A percentile compares a stretch with the other conserved stretches of the same genome.
Conservation (phyloP, 2,113 vertebrate genomes). For the Crotalus tigris region DNA sequence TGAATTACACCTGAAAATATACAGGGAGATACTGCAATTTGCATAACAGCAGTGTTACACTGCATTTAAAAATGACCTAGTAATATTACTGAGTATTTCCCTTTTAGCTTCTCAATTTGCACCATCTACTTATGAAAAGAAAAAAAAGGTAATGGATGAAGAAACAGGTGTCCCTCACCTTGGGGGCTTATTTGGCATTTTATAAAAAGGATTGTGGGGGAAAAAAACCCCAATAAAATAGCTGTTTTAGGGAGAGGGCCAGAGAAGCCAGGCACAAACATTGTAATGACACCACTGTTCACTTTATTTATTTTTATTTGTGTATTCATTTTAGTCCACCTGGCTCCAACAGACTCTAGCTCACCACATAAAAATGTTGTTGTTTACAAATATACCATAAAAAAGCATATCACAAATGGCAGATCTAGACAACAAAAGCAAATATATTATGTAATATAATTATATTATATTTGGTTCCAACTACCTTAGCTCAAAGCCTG, state of each 20-base stretch:
- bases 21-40: background rate
- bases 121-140: background rate
- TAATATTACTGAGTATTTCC: background rate
- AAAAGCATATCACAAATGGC: background rate
- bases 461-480: background rate
- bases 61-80: background rate
- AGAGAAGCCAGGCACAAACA: background rate
- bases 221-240: background rate
- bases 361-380: background rate
- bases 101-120: background rate
- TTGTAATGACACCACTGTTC: background rate
- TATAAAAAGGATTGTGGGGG: background rate
- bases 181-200: background rate
- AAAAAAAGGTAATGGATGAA: background rate
- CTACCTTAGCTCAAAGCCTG: background rate
- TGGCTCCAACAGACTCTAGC: background rate
- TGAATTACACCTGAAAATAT: background rate
- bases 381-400: background rate
- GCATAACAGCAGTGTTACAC: too few relatives aligned
- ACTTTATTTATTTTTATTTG: background rate
- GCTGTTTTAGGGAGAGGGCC: background rate
- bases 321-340: background rate
- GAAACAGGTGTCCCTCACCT: background rate
- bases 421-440: background rate
- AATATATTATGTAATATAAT: background rate